These are phyloP conservation scores for Cosmorhoe ocellata DNA, from an alignment of 2,888 invertebrate genomes.

Conservation along the genomic window DNA sequence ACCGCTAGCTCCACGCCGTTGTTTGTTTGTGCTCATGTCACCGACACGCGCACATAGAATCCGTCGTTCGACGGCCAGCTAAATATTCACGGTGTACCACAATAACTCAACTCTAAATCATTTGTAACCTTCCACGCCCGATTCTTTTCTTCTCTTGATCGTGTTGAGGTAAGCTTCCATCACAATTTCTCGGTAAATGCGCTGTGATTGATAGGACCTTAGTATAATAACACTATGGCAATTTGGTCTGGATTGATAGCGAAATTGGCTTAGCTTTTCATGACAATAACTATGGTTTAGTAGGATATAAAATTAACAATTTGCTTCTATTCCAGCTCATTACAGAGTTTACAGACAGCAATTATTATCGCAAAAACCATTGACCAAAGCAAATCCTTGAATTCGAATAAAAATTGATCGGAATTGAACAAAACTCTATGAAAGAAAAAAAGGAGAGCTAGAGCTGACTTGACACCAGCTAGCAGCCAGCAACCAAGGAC, in stretches of 20 bases:
- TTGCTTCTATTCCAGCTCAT: constrained; percentile 56
- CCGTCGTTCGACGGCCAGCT: constrained; percentile 63
- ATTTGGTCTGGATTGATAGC: constrained; percentile 40
- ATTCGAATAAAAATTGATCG: constrained; percentile 13
- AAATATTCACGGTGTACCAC: constrained; percentile 41
- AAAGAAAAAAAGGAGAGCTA: no score
- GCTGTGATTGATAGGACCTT: constrained; percentile 47
- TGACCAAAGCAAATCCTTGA: constrained; percentile 44
- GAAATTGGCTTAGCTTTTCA: constrained; percentile 31
- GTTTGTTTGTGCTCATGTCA: constrained; percentile 82
- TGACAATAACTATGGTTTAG: constrained; percentile 30
- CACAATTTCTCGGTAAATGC: constrained; percentile 58
- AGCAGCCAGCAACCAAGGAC: no score
- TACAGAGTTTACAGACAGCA: constrained; percentile 56
- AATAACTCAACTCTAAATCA: constrained; percentile 50
- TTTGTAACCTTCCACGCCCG: constrained; percentile 74
- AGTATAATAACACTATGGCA: constrained; percentile 34
- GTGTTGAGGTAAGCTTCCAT: constrained; percentile 70
- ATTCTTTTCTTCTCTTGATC: constrained; percentile 66
- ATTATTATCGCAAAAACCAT: constrained; percentile 52
- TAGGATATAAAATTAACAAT: constrained; percentile 42
- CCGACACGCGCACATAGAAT: constrained; percentile 73
- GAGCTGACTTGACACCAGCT: no score
- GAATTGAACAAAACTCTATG: constrained; percentile 52
- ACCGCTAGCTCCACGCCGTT: constrained; percentile 80